Evolutionary conservation across 2,113 vertebrate species (phyloP).

Genomic region (Phalacrocorax pelagicus): DNA sequence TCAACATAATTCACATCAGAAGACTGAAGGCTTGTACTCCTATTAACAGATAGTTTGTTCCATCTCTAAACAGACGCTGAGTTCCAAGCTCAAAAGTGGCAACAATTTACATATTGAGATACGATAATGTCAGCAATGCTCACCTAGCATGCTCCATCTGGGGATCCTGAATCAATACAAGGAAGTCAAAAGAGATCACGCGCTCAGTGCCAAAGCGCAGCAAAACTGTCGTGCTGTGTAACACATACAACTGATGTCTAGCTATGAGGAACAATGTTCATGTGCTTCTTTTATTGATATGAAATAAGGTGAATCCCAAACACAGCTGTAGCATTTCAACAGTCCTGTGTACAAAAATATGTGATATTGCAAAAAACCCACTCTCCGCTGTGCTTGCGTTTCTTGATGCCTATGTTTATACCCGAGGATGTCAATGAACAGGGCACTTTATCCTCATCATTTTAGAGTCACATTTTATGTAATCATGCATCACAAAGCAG

Average conservation of each 20-base stretch:
- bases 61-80: not conserved
- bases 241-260: not conserved
- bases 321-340: not conserved
- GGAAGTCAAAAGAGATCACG: not conserved
- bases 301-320: not conserved
- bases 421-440: not conserved
- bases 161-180: not conserved
- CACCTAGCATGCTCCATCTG: too few relatives aligned
- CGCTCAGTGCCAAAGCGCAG: not conserved
- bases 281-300: not conserved
- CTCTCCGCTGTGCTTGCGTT: not conserved
- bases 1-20: not conserved
- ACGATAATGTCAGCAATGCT: not conserved
- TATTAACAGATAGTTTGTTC: not conserved
- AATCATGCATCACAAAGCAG: not conserved
- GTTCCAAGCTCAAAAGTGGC: not conserved
- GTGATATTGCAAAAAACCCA: not conserved
- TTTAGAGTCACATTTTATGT: not conserved
- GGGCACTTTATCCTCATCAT: not conserved
- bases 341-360: not conserved
- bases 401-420: not conserved
- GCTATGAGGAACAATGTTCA: not conserved
- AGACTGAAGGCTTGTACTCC: not conserved
- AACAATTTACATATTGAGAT: too few relatives aligned
- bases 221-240: not conserved